Evolutionary conservation across 2,888 invertebrate species (phyloP), one percentile per base, ranked within the genome.

Genomic region (Digitonthophagus gazella): DNA sequence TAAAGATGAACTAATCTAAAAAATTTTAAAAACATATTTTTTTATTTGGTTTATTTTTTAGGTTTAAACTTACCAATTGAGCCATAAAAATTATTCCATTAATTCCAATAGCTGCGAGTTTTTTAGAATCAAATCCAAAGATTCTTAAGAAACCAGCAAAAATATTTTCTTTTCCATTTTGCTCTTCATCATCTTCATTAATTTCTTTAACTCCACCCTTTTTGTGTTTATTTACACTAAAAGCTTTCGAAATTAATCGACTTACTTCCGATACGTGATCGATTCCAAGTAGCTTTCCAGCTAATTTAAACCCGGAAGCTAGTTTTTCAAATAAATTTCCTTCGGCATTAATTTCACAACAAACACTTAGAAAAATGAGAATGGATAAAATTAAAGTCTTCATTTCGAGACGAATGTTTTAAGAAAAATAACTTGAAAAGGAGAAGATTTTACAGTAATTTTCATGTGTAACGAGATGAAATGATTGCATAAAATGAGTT

Each of bases 31-130:
- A 15, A 6, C 1, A 4, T 5, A 15, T 5, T 5, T n/a, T 57
- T 15, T 57, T 57, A 15, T 56, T 56, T 3, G 56, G 3, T 15
- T 2, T 57, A 57, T 15, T 57, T 15, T n/a, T n/a, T n/a, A n/a
- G n/a, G n/a, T n/a, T n/a, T 54, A 18, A 15, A 81, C 86, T 85
- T 83, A 93, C 94, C 89, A 93, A 86, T 83, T 94, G 93, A 0
- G 94, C 93, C 14, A 95, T 86, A 81, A 93, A 93, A 72, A 95
- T 90, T 14, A 94, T 85, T 15, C 92, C 92, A 80, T 95, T 95
- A 14, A 95, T 87, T 11, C 93, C 92, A 56, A 94, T 89, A 0
- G 94, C 93, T 22, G 92, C 91, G 71, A 94, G 86, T 82, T 92
- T 92, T 68, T 87, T 88, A 0, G 90, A 86, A 79, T 94, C 91